Conservation (phyloP, 2,888 invertebrate species). For the Zootermopsis nevadensis region DNA sequence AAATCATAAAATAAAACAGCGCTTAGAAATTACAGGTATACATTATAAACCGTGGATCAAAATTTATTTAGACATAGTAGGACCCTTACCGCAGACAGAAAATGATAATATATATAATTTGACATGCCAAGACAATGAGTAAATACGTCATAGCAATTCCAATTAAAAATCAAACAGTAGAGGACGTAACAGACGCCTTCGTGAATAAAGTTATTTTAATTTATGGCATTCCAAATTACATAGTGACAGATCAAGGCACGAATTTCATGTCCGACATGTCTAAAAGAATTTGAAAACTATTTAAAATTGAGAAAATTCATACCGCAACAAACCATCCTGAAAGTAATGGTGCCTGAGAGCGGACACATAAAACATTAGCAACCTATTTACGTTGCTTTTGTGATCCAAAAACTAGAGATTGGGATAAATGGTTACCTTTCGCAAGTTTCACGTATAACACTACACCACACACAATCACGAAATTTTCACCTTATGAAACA, state of each 20-base stretch:
- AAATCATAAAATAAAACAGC: background rate
- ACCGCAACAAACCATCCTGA: no score
- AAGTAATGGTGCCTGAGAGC: no score
- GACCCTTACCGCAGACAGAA: background rate
- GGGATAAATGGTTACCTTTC: no score
- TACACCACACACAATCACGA: background rate
- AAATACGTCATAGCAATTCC: background rate
- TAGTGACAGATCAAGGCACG: background rate
- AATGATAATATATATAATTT: no score
- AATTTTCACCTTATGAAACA: background rate
- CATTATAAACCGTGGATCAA: background rate
- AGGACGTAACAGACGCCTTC: background rate
- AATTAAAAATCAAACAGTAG: background rate
- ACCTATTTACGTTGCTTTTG: no score
- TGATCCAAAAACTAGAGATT: no score
- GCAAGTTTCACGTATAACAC: background rate
- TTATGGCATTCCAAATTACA: background rate
- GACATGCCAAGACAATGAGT: no score
- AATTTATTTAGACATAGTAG: background rate
- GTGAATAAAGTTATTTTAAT: slow-evolving; percentile 1
- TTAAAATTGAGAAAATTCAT: no score
- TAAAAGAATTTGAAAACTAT: slow-evolving; percentile 4
- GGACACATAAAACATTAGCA: no score
- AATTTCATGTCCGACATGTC: slow-evolving; percentile 2
- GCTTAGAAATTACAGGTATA: background rate